Conservation (phyloP, 2,888 invertebrate species). For the Oithona nana region DNA sequence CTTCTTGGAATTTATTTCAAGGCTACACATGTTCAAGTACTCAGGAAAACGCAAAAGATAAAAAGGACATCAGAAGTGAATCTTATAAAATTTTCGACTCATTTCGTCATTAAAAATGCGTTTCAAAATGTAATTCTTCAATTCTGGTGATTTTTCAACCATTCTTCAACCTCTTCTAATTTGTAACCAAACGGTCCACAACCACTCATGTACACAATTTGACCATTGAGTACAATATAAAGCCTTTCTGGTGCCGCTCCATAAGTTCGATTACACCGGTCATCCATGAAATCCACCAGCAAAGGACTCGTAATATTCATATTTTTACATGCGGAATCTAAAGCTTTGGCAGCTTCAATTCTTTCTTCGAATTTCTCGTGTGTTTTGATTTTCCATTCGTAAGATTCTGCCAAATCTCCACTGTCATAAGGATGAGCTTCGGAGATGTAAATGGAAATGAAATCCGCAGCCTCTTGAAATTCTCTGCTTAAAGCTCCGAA, state of each 20-base stretch:
- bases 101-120: no score
- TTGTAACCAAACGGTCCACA: conserved; percentile 19
- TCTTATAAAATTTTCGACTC: no score
- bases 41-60: no score
- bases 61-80: no score
- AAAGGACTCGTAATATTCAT: conserved; percentile 14
- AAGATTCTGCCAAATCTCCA: conserved; percentile 14
- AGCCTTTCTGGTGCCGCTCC: conserved; percentile 18
- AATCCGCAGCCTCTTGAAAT: conserved; percentile 18
- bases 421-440: conserved; percentile 19
- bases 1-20: no score
- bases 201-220: conserved; percentile 17
- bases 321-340: conserved; percentile 12
- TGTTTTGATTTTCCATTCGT: conserved; percentile 14
- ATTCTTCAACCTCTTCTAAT: no score
- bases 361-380: conserved; percentile 19
- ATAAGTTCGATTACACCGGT: conserved; percentile 13
- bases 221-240: conserved; percentile 18
- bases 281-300: conserved; percentile 17
- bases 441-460: conserved; percentile 18
- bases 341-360: conserved; percentile 14
- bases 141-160: no score
- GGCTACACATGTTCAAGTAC: no score
- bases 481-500: conserved; percentile 17
- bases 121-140: no score